These are phyloP conservation scores for Neotragus moschatus DNA, from an alignment of 2,113 vertebrate genomes.

Conservation along the genomic window DNA sequence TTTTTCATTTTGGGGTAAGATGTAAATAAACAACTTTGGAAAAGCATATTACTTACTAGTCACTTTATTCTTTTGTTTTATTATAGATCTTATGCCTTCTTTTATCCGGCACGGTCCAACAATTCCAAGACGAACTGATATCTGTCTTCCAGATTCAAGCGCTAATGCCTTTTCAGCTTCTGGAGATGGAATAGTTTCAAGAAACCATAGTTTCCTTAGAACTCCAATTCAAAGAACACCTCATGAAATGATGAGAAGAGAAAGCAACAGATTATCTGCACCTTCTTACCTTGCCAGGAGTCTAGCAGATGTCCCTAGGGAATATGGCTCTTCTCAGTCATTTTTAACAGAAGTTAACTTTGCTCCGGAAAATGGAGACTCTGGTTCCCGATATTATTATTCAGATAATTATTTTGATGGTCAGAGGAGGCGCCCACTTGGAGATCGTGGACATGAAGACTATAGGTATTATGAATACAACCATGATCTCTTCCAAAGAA, in stretches of 20 bases:
- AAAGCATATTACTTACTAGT: not conserved
- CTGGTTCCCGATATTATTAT: slow-evolving; percentile 85
- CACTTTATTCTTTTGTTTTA: not conserved
- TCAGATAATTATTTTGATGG: slow-evolving; percentile 89
- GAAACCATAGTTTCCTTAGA: slow-evolving; percentile 93
- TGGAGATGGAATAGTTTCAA: slow-evolving; percentile 85
- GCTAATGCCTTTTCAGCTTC: slow-evolving; percentile 81
- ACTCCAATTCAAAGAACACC: slow-evolving; percentile 85
- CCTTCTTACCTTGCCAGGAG: slow-evolving; percentile 91
- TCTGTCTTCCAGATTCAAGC: slow-evolving; percentile 86
- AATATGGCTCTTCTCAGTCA: slow-evolving; percentile 91
- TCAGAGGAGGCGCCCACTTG: slow-evolving; percentile 84
- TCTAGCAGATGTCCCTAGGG: slow-evolving; percentile 88
- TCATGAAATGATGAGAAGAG: slow-evolving; percentile 90
- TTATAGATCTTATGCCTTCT: slow-evolving; percentile 95
- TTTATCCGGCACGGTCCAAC: slow-evolving; percentile 99
- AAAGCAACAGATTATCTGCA: slow-evolving; percentile 94
- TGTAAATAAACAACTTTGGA: slow-evolving; percentile 32
- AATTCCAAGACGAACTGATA: slow-evolving; percentile 92
- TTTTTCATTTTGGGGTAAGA: not conserved
- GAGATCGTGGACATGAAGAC: slow-evolving; percentile 89
- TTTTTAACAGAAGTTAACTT: slow-evolving; percentile 87
- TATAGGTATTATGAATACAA: slow-evolving; percentile 93
- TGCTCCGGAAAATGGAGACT: slow-evolving; percentile 91
- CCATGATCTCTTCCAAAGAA: slow-evolving; percentile 91